Conservation (phyloP, 1,140 invertebrate genomes). For the Copidosoma floridanum region DNA sequence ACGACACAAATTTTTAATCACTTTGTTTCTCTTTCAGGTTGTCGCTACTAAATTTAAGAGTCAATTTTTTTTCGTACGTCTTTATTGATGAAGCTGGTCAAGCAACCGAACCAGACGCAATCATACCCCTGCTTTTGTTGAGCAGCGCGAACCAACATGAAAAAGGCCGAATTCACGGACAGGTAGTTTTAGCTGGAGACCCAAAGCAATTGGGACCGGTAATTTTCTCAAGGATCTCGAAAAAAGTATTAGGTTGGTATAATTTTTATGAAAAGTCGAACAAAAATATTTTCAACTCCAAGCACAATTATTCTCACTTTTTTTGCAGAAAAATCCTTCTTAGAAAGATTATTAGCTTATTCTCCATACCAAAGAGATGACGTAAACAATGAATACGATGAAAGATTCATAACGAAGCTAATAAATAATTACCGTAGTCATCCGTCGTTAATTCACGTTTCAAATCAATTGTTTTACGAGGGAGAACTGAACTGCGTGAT, state of each 20-base stretch:
- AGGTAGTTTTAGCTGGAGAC: slow-evolving; percentile 79
- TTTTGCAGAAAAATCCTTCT: slow-evolving; percentile 54
- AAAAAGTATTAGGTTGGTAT: slow-evolving; percentile 41
- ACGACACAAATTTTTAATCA: background rate
- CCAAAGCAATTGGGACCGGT: slow-evolving; percentile 80
- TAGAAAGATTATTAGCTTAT: slow-evolving; percentile 61
- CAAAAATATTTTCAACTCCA: no score
- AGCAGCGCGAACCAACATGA: no score
- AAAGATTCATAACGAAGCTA: slow-evolving; percentile 60
- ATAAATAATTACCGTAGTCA: slow-evolving; percentile 63
- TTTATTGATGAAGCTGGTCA: slow-evolving; percentile 90
- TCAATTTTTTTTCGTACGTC: slow-evolving; percentile 65
- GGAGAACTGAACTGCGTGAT: slow-evolving; percentile 55
- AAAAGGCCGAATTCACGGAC: no score
- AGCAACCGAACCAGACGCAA: slow-evolving; percentile 72
- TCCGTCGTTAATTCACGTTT: slow-evolving; percentile 59
- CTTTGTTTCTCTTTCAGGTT: background rate
- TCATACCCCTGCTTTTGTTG: slow-evolving; percentile 63
- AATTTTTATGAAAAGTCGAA: no score
- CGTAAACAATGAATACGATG: slow-evolving; percentile 56
- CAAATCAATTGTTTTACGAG: slow-evolving; percentile 63
- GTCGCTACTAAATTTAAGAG: no score
- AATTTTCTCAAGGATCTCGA: slow-evolving; percentile 59
- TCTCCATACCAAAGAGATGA: slow-evolving; percentile 54
- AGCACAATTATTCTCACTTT: slow-evolving; percentile 6